Evolutionary conservation across 1,140 invertebrate species (phyloP).

Genomic region (Papilio glaucus): DNA sequence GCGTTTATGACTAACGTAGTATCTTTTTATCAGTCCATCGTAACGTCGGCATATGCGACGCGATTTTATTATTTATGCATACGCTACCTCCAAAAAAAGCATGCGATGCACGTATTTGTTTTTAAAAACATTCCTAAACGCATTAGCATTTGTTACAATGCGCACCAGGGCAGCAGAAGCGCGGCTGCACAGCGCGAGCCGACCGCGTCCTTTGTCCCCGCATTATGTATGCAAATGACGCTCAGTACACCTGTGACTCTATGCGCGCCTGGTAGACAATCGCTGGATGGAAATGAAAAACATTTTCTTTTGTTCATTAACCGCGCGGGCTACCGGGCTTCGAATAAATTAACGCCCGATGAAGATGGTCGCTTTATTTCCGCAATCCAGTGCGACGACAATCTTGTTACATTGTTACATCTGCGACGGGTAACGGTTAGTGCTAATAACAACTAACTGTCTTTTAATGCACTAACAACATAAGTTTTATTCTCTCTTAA

Average conservation of each 20-base stretch:
- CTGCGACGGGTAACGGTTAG: neutral
- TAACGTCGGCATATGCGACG: neutral
- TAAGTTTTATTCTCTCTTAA: neutral
- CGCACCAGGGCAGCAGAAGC: conserved; percentile 67
- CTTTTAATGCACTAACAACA: neutral
- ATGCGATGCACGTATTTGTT: conserved; percentile 45
- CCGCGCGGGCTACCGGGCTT: conserved; percentile 43
- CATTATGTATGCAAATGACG: conserved; percentile 75
- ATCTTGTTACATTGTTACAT: neutral
- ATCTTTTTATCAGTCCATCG: conserved; percentile 8
- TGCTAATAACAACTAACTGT: neutral
- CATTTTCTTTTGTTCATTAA: conserved; percentile 56
- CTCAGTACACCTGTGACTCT: conserved; percentile 72
- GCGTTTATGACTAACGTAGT: conserved; percentile 3
- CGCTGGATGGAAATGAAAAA: conserved; percentile 70
- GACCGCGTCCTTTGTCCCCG: conserved; percentile 67
- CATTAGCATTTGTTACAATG: conserved; percentile 73
- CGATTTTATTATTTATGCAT: conserved; percentile 29
- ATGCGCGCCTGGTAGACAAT: conserved; percentile 71
- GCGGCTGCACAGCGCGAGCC: conserved; percentile 54
- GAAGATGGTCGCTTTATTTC: neutral
- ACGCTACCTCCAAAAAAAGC: conserved; percentile 10
- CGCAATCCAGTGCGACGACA: neutral
- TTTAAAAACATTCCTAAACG: conserved; percentile 63
- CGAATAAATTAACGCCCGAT: conserved; percentile 16